phyloP scores from a whole-genome alignment of 2,113 vertebrate species.

The Thalassoma bifasciatum region DNA sequence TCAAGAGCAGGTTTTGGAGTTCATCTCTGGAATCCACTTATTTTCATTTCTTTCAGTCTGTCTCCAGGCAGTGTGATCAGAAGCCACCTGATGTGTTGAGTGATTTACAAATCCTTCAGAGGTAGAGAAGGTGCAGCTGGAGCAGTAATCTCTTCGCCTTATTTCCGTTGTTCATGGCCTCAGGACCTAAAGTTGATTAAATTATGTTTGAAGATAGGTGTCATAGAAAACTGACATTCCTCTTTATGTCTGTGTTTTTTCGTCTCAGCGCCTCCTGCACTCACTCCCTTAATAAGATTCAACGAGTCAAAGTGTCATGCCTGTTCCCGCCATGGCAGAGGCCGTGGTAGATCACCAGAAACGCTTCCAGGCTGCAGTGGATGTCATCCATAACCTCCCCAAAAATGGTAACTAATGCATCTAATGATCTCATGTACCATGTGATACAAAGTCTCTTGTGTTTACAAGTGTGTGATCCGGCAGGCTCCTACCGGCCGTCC shows the following conservation, averaged over 20 bases:
- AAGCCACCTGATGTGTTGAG: background rate
- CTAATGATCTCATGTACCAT: slow-evolving; percentile 62
- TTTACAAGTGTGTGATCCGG: slow-evolving; percentile 82
- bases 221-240: too few species aligned
- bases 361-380: slow-evolving; percentile 92
- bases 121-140: background rate
- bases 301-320: slow-evolving; percentile 77
- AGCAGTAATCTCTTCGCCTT: background rate
- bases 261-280: background rate
- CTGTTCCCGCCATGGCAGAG: slow-evolving; percentile 74
- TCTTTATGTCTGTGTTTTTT: background rate
- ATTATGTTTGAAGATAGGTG: too few species aligned
- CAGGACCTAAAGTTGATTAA: too few species aligned
- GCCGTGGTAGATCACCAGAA: slow-evolving; percentile 79
- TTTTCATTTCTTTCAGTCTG: background rate
- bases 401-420: slow-evolving; percentile 83
- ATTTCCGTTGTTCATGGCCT: background rate
- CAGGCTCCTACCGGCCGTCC: slow-evolving; percentile 91
- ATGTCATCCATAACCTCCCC: slow-evolving; percentile 92
- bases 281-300: background rate
- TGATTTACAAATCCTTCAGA: background rate
- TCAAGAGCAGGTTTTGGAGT: background rate
- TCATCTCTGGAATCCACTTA: background rate
- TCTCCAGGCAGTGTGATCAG: background rate
- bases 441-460: too few species aligned